Evolutionary conservation across 2,888 invertebrate genomes (phyloP), one percentile per base, ranked within the genome.

Genomic region (Xestia sexstrigata): DNA sequence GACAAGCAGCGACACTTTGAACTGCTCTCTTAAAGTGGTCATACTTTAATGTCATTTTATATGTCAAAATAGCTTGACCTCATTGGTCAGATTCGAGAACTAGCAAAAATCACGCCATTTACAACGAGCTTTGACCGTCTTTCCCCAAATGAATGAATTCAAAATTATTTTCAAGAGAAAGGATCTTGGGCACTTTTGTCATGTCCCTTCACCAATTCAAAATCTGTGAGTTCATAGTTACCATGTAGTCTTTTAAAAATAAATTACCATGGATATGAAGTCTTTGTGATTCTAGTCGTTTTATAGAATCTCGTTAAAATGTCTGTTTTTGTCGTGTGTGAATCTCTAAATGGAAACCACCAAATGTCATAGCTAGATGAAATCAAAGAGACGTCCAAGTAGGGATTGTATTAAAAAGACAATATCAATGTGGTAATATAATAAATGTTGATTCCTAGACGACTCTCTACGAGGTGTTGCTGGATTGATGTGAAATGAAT

Each of bases 381-480:
- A 94, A 95, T 95, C 95, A 95, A 95, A 95, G 94, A 95, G 89
- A 95, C 94, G 95, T 95, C 95, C 95, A 93, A 77, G 81, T 92
- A 93, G 91, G 92, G 93, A 93, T 93, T 93, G 93, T 94, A 94
- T 94, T 93, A 92, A 93, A 92, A 93, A 92, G 95, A 95, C 95
- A 95, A 95, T 95, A 95, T 94, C 85, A 91, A 91, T 94, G 93
- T 94, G 90, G 60, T 92, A 89, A 89, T 87, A 58, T 86, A 79
- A 76, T 89, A 82, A 88, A 89, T 89, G 85, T 89, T 87, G 78
- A 77, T 83, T 80, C 79, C 86, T 81, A 87, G 68, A 79, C 76
- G 86, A 77, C 68, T 83, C 84, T 87, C 82, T 80, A 85, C 77
- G 84, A 83, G 78, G 39, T 73, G 79, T 83, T 70, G 78, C 75